phyloP scores from a whole-genome alignment of 2,113 vertebrate species.

The Tauraco erythrolophus region DNA sequence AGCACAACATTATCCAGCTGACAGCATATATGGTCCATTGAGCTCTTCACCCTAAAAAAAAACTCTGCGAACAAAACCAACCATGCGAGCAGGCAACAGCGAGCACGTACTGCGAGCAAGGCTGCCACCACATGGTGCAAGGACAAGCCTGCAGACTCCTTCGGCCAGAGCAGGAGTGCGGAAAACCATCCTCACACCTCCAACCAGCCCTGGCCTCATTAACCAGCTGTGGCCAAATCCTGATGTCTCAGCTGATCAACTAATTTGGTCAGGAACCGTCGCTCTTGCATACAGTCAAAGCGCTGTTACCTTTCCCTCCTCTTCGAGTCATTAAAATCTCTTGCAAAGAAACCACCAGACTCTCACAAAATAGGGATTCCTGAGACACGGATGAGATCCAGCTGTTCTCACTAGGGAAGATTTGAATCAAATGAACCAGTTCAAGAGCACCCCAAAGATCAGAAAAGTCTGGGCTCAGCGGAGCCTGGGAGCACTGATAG shows the following conservation, averaged over 20 bases:
- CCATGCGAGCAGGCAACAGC: not conserved
- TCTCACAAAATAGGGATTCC: not conserved
- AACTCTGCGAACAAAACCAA: not conserved
- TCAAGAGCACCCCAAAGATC: not conserved
- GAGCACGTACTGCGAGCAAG: not conserved
- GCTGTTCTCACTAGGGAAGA: not conserved
- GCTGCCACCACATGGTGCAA: slow-evolving; percentile 5
- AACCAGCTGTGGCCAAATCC: not conserved
- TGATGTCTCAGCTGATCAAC: not conserved
- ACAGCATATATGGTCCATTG: not conserved
- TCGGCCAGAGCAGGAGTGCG: not conserved
- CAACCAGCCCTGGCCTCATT: not conserved
- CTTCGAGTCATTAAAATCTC: not conserved
- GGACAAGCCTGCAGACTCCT: not conserved
- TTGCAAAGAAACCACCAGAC: not conserved
- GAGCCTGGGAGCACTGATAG: not conserved
- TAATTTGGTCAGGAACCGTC: not conserved
- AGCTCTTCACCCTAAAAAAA: not conserved
- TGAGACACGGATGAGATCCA: not conserved
- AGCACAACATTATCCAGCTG: not conserved
- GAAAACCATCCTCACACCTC: not conserved
- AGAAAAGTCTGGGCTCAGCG: not conserved
- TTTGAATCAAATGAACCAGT: not conserved
- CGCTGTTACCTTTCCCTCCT: not conserved
- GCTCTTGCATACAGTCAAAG: not conserved